Percentiles rank a stretch among this genome's conserved stretches.
These are phyloP conservation scores for Carollia perspicillata DNA, from an alignment of 2,113 vertebrate genomes.

Conservation along the genomic window DNA sequence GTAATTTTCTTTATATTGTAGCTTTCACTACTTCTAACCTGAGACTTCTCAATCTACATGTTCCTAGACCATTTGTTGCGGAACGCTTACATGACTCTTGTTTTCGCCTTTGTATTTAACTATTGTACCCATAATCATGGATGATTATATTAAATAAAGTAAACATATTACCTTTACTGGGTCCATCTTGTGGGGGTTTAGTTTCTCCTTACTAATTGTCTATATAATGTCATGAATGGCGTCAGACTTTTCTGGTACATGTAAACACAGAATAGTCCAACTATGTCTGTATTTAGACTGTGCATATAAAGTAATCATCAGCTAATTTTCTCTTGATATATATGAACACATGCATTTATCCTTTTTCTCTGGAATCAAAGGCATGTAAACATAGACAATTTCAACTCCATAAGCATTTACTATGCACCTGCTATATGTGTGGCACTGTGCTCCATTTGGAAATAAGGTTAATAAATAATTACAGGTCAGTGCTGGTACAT, in stretches of 20 bases:
- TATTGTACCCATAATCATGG: neutral
- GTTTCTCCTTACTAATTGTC: neutral
- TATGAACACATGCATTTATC: neutral
- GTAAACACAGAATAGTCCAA: neutral
- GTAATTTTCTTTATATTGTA: neutral
- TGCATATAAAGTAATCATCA: neutral
- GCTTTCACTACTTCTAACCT: neutral
- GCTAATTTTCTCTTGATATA: neutral
- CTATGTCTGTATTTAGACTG: neutral
- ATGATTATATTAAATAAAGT: neutral
- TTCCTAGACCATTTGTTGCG: neutral
- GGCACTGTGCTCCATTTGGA: neutral
- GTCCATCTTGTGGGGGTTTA: neutral
- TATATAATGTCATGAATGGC: neutral
- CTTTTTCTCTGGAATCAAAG: neutral
- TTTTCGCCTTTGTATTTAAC: neutral
- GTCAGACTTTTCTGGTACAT: neutral
- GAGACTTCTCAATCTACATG: neutral
- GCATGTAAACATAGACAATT: neutral
- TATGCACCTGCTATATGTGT: neutral
- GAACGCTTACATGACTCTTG: neutral
- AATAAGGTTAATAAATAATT: neutral
- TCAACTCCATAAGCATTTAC: neutral
- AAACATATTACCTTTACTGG: neutral
- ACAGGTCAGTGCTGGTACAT: neutral